Evolutionary conservation across 1,140 invertebrate genomes (phyloP), one percentile per base, ranked within the genome.

Genomic region (Brachionus manjavacas): DNA sequence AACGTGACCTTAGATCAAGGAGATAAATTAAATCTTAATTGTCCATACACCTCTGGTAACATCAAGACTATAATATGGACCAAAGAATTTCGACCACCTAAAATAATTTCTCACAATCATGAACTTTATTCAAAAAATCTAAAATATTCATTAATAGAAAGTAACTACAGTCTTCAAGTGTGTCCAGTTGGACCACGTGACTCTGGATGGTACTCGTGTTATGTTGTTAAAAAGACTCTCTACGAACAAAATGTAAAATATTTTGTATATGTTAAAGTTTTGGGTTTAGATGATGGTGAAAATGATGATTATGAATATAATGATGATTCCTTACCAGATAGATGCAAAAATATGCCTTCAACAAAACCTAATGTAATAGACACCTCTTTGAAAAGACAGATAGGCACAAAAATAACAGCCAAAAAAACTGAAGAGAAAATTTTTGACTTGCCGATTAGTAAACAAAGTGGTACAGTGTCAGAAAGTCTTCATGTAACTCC

Each of bases 201-300:
- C n/a, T 41, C 79, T n/a, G 79, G 79, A 20, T 81, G 79, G 79
- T 81, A 81, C 14, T 81, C 79, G 64, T 81, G 79, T 46, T 81
- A 81, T 64, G 39, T 81, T 20, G 79, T 81, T 14, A 60, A 43
- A 60, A 23, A 64, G 16, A 39, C 35, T 43, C 4, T 43, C 8
- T 28, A 23, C 12, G 79, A 68, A 60, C 79, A 60, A 60, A 81
- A 81, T 68, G 52, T 31, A 12, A 81, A 81, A 31, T 81, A 64
- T 68, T 68, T 64, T 64, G 60, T 64, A 2, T 68, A 81, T 35
- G n/a, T 81, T 20, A 28, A 60, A 35, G 79, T 81, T 20, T 3
- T 16, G 2, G 31, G 12, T 28, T 46, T 41, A 28, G 23, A 78
- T 46, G 12, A 41, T 14, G 39, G 7, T 14, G 41, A 49, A 6